Conservation (phyloP, 2,888 invertebrate genomes). For the Therioaphis trifolii region DNA sequence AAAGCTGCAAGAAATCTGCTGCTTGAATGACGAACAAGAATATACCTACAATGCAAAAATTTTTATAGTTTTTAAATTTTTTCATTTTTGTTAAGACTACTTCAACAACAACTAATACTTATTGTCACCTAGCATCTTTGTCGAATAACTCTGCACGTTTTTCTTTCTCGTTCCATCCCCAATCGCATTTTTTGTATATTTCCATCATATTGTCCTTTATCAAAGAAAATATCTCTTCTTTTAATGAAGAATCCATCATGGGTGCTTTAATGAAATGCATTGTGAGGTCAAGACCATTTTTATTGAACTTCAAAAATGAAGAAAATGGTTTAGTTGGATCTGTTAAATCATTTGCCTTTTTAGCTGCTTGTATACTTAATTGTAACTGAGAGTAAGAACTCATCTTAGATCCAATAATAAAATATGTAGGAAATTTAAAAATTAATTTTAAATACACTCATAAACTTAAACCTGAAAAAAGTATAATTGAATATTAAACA, state of each 20-base stretch:
- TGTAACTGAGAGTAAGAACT: conserved; percentile 12
- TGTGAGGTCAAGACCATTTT: conserved; percentile 44
- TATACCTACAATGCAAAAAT: conserved; percentile 43
- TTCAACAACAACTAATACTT: not conserved
- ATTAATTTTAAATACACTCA: not conserved
- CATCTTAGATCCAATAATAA: not conserved
- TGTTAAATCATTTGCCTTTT: conserved; percentile 31
- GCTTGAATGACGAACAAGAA: conserved; percentile 31
- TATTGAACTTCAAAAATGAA: conserved; percentile 46
- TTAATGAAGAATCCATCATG: conserved; percentile 1
- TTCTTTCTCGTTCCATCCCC: conserved; percentile 83
- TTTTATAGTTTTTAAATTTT: not conserved
- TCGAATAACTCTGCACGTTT: conserved; percentile 81
- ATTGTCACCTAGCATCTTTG: conserved; percentile 76
- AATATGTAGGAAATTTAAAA: too few species aligned
- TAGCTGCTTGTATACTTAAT: conserved; percentile 22
- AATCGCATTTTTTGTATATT: conserved; percentile 81
- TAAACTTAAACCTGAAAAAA: not conserved
- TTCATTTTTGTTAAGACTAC: too few species aligned
- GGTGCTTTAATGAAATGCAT: conserved; percentile 52
- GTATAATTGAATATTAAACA: too few species aligned
- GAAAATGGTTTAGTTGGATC: conserved; percentile 59
- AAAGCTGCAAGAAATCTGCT: conserved; percentile 75
- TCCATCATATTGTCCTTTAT: conserved; percentile 83
- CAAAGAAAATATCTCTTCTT: conserved; percentile 79